These are phyloP conservation scores for Scaptomyza caliginosa DNA, from an alignment of 2,888 invertebrate genomes.

Conservation along the genomic window DNA sequence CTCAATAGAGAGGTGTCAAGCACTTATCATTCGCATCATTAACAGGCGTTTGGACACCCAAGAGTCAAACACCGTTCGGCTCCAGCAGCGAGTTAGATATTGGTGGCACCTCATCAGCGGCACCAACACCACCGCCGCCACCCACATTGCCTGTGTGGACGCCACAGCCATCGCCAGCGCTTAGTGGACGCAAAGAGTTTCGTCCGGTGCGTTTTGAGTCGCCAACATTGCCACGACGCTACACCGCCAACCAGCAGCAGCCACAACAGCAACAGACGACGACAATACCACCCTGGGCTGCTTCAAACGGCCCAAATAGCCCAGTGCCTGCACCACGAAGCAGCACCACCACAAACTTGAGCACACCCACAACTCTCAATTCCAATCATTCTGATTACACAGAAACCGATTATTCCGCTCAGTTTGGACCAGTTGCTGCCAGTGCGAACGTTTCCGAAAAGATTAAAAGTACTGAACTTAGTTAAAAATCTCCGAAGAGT, in stretches of 20 bases:
- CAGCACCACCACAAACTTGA: conserved; percentile 64
- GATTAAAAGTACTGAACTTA: conserved; percentile 79
- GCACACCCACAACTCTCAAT: conserved; percentile 57
- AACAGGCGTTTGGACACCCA: conserved; percentile 83
- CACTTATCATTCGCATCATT: conserved; percentile 34
- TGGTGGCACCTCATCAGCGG: conserved; percentile 80
- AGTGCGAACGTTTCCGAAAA: conserved; percentile 82
- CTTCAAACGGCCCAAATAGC: conserved; percentile 42
- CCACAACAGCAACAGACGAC: conserved; percentile 41
- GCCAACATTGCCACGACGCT: conserved; percentile 86
- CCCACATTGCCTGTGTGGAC: conserved; percentile 91
- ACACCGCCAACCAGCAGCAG: conserved; percentile 66
- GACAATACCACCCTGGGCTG: conserved; percentile 66
- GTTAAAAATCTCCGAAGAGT: not conserved
- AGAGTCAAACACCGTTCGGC: conserved; percentile 80
- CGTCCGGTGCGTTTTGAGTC: conserved; percentile 91
- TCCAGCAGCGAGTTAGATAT: conserved; percentile 71
- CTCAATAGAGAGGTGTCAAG: conserved; percentile 13
- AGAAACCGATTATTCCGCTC: conserved; percentile 62
- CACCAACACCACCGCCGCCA: conserved; percentile 84
- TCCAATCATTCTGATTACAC: conserved; percentile 68
- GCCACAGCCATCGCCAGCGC: conserved; percentile 89
- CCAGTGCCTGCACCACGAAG: conserved; percentile 54
- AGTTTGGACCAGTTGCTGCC: conserved; percentile 66
- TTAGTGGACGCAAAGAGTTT: conserved; percentile 89